phyloP scores from a whole-genome alignment of 2,888 invertebrate genomes.

The Idaea biselata region DNA sequence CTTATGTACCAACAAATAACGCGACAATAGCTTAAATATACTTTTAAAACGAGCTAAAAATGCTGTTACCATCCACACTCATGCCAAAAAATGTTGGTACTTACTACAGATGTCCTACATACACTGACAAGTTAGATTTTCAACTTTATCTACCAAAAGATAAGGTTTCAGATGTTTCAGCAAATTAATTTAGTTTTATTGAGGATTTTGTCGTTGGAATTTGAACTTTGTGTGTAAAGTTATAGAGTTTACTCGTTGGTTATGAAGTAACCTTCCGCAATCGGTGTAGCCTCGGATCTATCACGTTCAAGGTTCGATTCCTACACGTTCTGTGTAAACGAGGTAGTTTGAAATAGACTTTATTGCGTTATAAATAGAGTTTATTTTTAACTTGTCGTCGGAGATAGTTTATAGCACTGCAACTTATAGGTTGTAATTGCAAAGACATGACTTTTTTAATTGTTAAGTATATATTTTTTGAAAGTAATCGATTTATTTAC shows the following conservation, averaged over 20 bases:
- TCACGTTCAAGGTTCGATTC: constrained; percentile 71
- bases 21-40: not conserved
- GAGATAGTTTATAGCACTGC: not conserved
- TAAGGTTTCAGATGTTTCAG: not conserved
- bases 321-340: constrained; percentile 3
- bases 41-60: not conserved
- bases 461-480: not conserved
- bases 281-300: constrained; percentile 58
- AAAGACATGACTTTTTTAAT: not conserved
- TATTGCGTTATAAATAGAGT: not conserved
- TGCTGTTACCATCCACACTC: too few species aligned
- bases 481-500: too few species aligned
- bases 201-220: not conserved
- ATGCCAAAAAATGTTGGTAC: not conserved
- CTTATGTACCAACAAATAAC: not conserved
- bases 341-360: constrained; percentile 8
- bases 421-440: not conserved
- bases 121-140: constrained; percentile 2
- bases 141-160: not conserved
- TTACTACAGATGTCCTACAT: constrained; percentile 8
- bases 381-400: not conserved
- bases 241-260: not conserved
- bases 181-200: not conserved
- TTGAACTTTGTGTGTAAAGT: not conserved
- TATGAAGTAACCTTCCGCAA: constrained; percentile 55